Base-by-base conservation (phyloP, 1,140 invertebrate genomes). In the Philopotamus ludificatus region DNA sequence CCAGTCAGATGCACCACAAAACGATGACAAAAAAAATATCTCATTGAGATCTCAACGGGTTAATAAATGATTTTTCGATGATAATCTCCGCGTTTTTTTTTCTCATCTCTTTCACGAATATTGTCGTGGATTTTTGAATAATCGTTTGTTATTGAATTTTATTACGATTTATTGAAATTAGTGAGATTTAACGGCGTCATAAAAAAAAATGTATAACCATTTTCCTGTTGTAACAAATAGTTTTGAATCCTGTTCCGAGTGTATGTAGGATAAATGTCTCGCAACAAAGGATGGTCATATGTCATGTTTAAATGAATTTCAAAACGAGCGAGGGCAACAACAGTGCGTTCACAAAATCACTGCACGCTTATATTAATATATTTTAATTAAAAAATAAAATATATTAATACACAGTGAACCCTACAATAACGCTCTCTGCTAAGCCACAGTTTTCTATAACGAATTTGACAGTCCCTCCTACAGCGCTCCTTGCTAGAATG, bases 251-350 rank as follows among this genome's bases (percentile, higher is more conserved):
- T 34, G 2, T 34, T 55, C 39, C 55, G 26, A 8, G 55, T 44
- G 26, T 58, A 45, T 45, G 41, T 21, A 26, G 55, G 25, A 58
- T 44, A 25, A 58, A 58, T 45, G 55, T 58, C 55, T 18, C 41
- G 18, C 45, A 64, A 54, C 49, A 64, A 64, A 45, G 50, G 39
- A 26, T 47, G 62, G 53, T 65, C 53, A 65, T 65, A 65, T 65
- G 63, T 65, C 53, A 65, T 58, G 42, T 57, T 58, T 47, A 65
- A 49, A 63, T 54, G 51, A 44, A 55, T 63, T 63, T 44, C 18
- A 12, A 54, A 53, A n/a, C n/a, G n/a, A n/a, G n/a, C 49, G 25
- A 47, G 47, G 23, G 44, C 50, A 20, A 49, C 47, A 39, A 41
- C 49, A 49, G 22, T n/a, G 22, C 20, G 18, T 49, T 28, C n/a